These are phyloP conservation scores for Alcedo quadribrachys DNA, from an alignment of 2,797 vertebrate genomes.

Conservation along the genomic window DNA sequence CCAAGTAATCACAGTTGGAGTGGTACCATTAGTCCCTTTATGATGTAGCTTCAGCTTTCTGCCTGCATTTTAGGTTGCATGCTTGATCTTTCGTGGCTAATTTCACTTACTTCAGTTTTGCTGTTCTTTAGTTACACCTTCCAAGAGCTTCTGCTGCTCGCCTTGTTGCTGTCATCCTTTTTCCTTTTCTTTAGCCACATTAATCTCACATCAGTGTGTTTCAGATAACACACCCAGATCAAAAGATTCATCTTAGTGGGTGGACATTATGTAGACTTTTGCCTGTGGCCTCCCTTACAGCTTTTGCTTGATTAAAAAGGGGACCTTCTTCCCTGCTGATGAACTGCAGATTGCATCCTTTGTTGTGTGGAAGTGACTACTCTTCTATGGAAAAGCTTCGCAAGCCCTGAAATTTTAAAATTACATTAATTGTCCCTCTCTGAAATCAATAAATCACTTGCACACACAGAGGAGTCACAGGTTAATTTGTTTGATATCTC, in stretches of 20 bases:
- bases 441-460: not conserved
- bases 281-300: not conserved
- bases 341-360: not conserved
- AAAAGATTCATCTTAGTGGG: not conserved
- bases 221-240: not conserved
- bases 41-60: not conserved
- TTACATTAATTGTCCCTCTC: rapidly evolving
- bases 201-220: not conserved
- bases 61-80: not conserved
- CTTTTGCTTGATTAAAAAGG: not conserved
- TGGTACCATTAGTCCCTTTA: not conserved
- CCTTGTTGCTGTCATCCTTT: not conserved
- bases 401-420: not conserved
- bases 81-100: not conserved
- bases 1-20: not conserved
- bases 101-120: not conserved
- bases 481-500: not conserved
- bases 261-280: rapidly evolving
- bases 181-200: not conserved
- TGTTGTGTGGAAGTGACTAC: not conserved
- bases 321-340: not conserved
- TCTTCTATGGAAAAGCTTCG: not conserved
- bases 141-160: not conserved
- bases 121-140: not conserved
- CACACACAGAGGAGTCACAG: rapidly evolving